Conservation (phyloP, 2,888 invertebrate genomes). For the Eulithis prunata region DNA sequence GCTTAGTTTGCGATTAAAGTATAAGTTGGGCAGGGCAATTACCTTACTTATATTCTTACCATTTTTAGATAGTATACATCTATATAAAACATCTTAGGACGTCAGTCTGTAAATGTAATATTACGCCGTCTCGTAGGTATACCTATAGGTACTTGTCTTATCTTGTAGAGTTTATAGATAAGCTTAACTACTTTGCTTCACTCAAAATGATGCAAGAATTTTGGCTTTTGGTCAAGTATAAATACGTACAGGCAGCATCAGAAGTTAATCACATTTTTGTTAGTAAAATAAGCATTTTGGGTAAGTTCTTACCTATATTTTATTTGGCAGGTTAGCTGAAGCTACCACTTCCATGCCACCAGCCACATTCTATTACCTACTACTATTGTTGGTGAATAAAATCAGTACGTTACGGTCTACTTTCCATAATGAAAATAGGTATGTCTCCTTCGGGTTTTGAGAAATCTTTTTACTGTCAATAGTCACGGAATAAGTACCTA, state of each 20-base stretch:
- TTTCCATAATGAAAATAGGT: conserved; percentile 41
- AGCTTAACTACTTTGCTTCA: conserved; percentile 30
- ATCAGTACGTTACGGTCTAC: conserved; percentile 35
- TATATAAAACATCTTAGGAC: no score
- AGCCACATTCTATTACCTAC: background rate
- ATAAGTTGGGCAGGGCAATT: no score
- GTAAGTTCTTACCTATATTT: no score
- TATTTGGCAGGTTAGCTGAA: no score
- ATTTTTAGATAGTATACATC: no score
- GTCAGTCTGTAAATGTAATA: conserved; percentile 35
- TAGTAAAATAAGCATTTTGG: no score
- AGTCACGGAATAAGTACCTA: conserved; percentile 41
- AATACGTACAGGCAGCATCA: no score
- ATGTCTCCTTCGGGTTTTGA: conserved; percentile 38
- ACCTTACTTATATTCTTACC: no score
- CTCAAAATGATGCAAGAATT: conserved; percentile 14
- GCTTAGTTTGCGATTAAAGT: no score
- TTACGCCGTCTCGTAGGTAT: conserved; percentile 46
- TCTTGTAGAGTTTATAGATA: conserved; percentile 58
- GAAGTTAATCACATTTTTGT: no score
- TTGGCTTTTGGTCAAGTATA: background rate
- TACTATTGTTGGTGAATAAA: conserved; percentile 26
- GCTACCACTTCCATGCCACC: background rate
- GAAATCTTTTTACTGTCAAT: conserved; percentile 42
- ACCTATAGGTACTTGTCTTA: conserved; percentile 70